phyloP scores from a whole-genome alignment of 1,140 invertebrate species.

The Mylabris phalerata region DNA sequence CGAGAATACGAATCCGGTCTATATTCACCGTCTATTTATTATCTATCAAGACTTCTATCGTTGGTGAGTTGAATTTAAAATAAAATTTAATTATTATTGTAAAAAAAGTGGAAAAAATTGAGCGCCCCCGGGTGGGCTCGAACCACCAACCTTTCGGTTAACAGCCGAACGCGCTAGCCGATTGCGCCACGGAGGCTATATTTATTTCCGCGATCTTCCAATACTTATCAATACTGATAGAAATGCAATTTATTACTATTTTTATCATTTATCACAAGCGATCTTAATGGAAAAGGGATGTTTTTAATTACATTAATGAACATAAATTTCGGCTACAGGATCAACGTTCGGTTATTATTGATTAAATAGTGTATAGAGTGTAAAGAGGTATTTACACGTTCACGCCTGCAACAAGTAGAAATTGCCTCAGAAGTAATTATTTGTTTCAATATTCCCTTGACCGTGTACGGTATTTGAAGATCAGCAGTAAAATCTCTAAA shows the following conservation, averaged over 20 bases:
- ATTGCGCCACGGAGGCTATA: slow-evolving; percentile 58
- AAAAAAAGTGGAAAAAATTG: slow-evolving; percentile 25
- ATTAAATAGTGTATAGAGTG: too few relatives aligned
- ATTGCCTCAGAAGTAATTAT: too few relatives aligned
- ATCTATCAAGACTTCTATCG: slow-evolving; percentile 65
- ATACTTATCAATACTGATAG: neutral
- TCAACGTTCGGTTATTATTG: too few relatives aligned
- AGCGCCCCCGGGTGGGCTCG: slow-evolving; percentile 61
- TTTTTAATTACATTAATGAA: too few relatives aligned
- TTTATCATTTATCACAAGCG: neutral
- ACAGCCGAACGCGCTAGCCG: slow-evolving; percentile 69
- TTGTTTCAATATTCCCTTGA: too few relatives aligned
- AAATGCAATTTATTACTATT: neutral
- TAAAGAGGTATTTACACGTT: too few relatives aligned
- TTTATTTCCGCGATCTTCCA: neutral
- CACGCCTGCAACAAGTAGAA: too few relatives aligned
- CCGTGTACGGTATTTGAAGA: too few relatives aligned
- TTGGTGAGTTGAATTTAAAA: slow-evolving; percentile 52
- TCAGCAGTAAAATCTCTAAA: too few relatives aligned
- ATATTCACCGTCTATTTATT: slow-evolving; percentile 67
- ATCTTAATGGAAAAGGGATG: too few relatives aligned
- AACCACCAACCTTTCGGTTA: slow-evolving; percentile 72
- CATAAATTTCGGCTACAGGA: too few relatives aligned
- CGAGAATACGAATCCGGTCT: slow-evolving; percentile 71
- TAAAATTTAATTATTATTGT: neutral